These are phyloP conservation scores for Caracal caracal DNA, from an alignment of 2,113 vertebrate genomes.

Conservation along the genomic window DNA sequence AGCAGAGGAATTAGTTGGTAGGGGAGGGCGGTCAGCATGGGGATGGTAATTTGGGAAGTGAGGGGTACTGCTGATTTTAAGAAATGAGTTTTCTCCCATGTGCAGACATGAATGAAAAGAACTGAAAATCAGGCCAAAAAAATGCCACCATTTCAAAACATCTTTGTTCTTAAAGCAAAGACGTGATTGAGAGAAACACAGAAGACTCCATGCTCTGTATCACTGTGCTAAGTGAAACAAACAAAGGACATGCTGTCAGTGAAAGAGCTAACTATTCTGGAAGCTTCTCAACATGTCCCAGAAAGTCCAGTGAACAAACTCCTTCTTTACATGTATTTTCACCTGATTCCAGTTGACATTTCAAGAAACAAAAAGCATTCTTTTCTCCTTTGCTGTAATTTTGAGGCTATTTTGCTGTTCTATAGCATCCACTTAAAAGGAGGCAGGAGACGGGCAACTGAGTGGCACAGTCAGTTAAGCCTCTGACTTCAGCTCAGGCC, in stretches of 20 bases:
- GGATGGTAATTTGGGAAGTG: neutral
- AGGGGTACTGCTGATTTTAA: neutral
- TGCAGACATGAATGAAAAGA: neutral
- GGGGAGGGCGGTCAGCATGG: neutral
- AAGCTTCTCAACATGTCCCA: neutral
- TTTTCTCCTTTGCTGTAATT: neutral
- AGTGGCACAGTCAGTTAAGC: too few species aligned
- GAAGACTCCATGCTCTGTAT: neutral
- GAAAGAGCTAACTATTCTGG: neutral
- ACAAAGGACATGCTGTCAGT: neutral
- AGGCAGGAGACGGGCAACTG: neutral
- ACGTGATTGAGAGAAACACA: neutral
- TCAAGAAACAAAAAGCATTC: neutral
- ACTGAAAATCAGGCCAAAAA: neutral
- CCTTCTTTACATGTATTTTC: neutral
- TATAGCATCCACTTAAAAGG: neutral
- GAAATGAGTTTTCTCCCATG: neutral
- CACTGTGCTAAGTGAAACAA: neutral
- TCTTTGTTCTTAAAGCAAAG: neutral
- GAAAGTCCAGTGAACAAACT: neutral
- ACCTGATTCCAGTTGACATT: neutral
- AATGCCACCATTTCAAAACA: neutral
- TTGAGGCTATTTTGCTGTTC: neutral
- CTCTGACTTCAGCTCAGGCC: too few species aligned
- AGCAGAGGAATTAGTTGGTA: neutral